Evolutionary conservation across 2,888 invertebrate genomes (phyloP), one percentile per base, ranked within the genome.

Genomic region (Meta bourneti): DNA sequence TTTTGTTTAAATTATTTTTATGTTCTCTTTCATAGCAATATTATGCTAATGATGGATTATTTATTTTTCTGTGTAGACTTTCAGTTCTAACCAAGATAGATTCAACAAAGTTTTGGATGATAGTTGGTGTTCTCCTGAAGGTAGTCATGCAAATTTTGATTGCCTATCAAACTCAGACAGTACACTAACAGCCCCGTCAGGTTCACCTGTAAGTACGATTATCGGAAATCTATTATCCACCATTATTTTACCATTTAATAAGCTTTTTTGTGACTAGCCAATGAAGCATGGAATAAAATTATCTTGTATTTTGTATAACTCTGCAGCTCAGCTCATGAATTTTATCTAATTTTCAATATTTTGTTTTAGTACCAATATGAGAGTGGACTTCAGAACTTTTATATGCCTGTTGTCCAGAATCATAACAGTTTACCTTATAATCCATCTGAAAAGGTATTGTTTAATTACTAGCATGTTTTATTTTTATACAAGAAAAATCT

Each of bases 81-180:
- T 87, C n/a, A 69, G 61, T 78, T 74, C 52, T 48, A 87, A 78
- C 82, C 51, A 72, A n/a, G 83, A 80, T 52, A 72, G 52, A 13
- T 34, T 83, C 13, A 19, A 61, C 9, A 87, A 87, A 87, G 34
- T 19, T 71, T 49, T n/a, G 19, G 78, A 82, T 81, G 87, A 83
- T 49, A 87, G 72, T 8, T 91, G 87, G 91, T 86, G 81, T 70
- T 88, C 91, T 78, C 87, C 87, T 34, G 61, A 61, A 0, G 49
- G 34, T 9, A 51, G 6, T 49, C 48, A 79, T n/a, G 19, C n/a
- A 20, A 78, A 61, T 72, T 91, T 79, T 78, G 91, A 91, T 72
- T 91, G 82, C 20, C 52, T 91, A 74, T 91, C 91, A 51, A 87
- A 83, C 61, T 87, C 91, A 7, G 87, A 88, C 34, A 91, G 91